These are phyloP conservation scores for Salpingus planirostris DNA, from an alignment of 2,888 invertebrate species.

Conservation along the genomic window DNA sequence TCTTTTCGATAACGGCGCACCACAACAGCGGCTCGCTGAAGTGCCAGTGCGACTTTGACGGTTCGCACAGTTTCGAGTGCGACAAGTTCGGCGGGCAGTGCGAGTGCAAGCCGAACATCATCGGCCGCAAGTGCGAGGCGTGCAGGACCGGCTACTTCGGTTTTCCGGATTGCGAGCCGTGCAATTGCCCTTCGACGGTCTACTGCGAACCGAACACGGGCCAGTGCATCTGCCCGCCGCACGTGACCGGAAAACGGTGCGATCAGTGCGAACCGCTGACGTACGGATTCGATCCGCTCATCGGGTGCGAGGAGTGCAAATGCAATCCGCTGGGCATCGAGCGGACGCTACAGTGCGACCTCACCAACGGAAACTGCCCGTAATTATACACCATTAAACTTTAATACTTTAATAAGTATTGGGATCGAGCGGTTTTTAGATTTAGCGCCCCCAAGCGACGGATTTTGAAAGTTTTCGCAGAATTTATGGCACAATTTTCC, in stretches of 20 bases:
- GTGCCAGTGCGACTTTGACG: conserved; percentile 83
- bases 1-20: conserved; percentile 88
- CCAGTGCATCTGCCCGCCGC: conserved; percentile 82
- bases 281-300: conserved; percentile 86
- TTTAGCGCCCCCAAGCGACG: too few relatives aligned
- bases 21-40: conserved; percentile 89
- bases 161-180: conserved; percentile 88
- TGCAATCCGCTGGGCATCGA: conserved; percentile 80
- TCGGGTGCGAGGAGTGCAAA: conserved; percentile 92
- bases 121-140: conserved; percentile 74
- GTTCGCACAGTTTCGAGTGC: conserved; percentile 82
- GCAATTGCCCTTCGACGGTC: conserved; percentile 77
- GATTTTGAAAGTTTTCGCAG: too few relatives aligned
- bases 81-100: conserved; percentile 95
- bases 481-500: too few relatives aligned
- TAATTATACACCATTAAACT: too few relatives aligned
- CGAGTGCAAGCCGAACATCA: conserved; percentile 83
- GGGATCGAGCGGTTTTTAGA: too few relatives aligned
- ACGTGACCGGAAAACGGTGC: conserved; percentile 83
- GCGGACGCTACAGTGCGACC: conserved; percentile 75
- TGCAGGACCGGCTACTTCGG: conserved; percentile 90
- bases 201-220: conserved; percentile 66
- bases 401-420: too few relatives aligned
- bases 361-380: conserved; percentile 77
- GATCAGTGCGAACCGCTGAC: conserved; percentile 83